Evolutionary conservation across 2,888 invertebrate genomes (phyloP).

Genomic region (Thymelicus sylvestris): DNA sequence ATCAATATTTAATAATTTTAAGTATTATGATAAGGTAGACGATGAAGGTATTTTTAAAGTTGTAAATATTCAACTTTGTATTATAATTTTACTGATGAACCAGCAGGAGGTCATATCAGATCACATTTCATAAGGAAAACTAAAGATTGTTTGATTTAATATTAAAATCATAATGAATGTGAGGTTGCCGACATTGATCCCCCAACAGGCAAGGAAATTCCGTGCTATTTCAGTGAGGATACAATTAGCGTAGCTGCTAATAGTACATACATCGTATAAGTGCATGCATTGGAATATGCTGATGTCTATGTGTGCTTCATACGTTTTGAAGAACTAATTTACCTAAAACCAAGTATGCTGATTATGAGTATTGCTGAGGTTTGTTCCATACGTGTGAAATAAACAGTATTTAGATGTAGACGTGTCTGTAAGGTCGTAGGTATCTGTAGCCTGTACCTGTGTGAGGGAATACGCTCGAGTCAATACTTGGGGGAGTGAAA

Average conservation of each 20-base stretch:
- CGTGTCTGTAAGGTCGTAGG: slow-evolving; percentile 50
- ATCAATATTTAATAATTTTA: background rate
- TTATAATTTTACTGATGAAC: too few species aligned
- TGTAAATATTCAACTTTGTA: too few species aligned
- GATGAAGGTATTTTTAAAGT: too few species aligned
- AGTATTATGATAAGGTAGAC: too few species aligned
- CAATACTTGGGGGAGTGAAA: slow-evolving; percentile 52
- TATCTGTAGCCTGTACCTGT: slow-evolving; percentile 34
- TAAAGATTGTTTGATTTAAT: slow-evolving; percentile 17
- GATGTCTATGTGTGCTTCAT: slow-evolving; percentile 44
- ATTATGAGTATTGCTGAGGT: background rate
- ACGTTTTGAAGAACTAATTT: slow-evolving; percentile 55
- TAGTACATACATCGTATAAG: slow-evolving; percentile 47
- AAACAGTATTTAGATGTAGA: slow-evolving; percentile 46
- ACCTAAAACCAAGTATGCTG: slow-evolving; percentile 32
- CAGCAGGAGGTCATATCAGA: too few species aligned
- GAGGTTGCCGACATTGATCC: slow-evolving; percentile 34
- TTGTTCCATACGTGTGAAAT: slow-evolving; percentile 48
- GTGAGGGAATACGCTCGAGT: slow-evolving; percentile 44
- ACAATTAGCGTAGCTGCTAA: slow-evolving; percentile 63
- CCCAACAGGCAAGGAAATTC: slow-evolving; percentile 56
- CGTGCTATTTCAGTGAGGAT: slow-evolving; percentile 70
- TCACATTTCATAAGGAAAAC: too few species aligned
- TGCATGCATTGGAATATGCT: slow-evolving; percentile 45
- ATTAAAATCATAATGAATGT: slow-evolving; percentile 49